These are phyloP conservation scores for Larimichthys crocea DNA, from an alignment of 2,113 vertebrate genomes.

Conservation along the genomic window DNA sequence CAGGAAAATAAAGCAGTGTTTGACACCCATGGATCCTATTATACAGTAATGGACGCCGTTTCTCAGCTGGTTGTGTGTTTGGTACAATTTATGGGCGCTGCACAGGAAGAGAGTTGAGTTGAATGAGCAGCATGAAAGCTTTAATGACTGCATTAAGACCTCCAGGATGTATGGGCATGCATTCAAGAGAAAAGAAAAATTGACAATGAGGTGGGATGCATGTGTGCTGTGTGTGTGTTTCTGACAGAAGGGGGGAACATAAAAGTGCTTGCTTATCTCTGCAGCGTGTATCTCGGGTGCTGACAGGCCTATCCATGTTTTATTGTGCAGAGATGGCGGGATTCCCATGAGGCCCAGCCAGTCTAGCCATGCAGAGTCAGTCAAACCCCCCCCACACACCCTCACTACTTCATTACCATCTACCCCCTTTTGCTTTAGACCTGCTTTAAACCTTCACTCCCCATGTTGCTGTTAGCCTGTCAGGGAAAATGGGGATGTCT, in stretches of 20 bases:
- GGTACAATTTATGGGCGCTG: conserved; percentile 62
- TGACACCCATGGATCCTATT: conserved; percentile 57
- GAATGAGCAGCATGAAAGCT: conserved; percentile 71
- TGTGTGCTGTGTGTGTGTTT: conserved; percentile 29
- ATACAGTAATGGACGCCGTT: conserved; percentile 51
- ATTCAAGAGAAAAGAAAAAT: conserved; percentile 69
- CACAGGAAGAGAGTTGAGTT: conserved; percentile 60
- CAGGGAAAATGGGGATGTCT: conserved; percentile 3
- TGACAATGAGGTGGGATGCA: conserved; percentile 55
- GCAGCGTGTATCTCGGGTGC: conserved; percentile 70
- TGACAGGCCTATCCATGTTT: conserved; percentile 82
- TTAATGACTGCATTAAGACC: conserved; percentile 72
- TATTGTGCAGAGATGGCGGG: conserved; percentile 70
- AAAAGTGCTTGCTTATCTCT: conserved; percentile 75
- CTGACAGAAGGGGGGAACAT: conserved; percentile 45
- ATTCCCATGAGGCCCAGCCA: conserved; percentile 62
- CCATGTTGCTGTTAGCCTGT: conserved; percentile 1
- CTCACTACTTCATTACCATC: conserved; percentile 12
- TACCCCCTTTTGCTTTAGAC: conserved; percentile 18
- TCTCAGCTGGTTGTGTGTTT: conserved; percentile 52
- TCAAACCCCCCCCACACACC: conserved; percentile 9
- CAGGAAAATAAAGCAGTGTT: conserved; percentile 38
- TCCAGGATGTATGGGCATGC: conserved; percentile 61
- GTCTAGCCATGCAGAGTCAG: conserved; percentile 74
- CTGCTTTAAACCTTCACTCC: conserved; percentile 29